Evolutionary conservation across 2,113 vertebrate genomes (phyloP).

Genomic region (Gorilla gorilla): DNA sequence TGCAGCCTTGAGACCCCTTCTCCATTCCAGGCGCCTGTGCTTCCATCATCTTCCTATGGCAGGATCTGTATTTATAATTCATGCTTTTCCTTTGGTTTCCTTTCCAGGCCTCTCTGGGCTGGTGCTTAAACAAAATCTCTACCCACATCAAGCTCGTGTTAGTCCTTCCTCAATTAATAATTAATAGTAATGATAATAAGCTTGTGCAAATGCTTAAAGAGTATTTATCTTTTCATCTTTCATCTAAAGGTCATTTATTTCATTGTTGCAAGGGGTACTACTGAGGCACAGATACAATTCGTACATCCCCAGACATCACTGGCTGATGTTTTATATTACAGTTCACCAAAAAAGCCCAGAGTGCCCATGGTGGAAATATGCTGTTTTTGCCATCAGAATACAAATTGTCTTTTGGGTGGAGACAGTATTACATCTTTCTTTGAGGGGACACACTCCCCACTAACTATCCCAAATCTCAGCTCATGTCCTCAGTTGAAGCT

Average conservation of each 20-base stretch:
- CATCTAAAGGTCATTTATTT: not conserved
- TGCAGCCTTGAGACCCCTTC: not conserved
- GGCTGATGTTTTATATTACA: not conserved
- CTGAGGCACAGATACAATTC: not conserved
- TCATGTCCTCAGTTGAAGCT: not conserved
- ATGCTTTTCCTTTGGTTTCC: constrained; percentile 71
- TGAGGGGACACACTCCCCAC: not conserved
- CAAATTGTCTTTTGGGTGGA: not conserved
- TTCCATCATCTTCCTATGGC: constrained; percentile 45
- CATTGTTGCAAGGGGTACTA: not conserved
- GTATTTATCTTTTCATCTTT: constrained; percentile 30
- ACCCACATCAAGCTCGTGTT: not conserved
- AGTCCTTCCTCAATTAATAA: constrained; percentile 70
- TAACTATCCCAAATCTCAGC: not conserved
- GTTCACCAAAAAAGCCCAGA: not conserved
- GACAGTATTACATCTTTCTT: not conserved
- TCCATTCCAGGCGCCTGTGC: not conserved
- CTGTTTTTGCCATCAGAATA: not conserved
- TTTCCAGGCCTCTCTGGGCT: constrained; percentile 66
- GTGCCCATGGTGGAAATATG: not conserved
- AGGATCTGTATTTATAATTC: constrained; percentile 79
- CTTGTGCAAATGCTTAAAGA: constrained; percentile 21
- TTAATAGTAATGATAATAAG: constrained; percentile 62
- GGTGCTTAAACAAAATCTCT: constrained; percentile 73
- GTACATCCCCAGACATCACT: not conserved